Evolutionary conservation across 2,797 vertebrate genomes (phyloP), one percentile per base, ranked within the genome.

Genomic region (Paramormyrops hopkinsi): DNA sequence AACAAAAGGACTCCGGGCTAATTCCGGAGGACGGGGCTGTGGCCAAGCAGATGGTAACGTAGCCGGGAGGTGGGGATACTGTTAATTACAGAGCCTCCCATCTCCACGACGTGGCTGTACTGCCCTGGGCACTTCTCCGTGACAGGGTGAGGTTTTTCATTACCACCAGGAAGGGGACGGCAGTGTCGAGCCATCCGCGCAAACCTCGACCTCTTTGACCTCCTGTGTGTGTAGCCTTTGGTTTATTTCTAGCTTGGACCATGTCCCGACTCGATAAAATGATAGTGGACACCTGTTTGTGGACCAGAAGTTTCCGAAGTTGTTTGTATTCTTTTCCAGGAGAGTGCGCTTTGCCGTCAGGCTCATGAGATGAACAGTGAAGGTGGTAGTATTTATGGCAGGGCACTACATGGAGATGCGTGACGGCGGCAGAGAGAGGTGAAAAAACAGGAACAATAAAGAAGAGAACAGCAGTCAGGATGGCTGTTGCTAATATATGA

Each of bases 71-170:
- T 51, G 29, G 37, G 88, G 3, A 22, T 17, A 3, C 65, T 9
- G 87, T 48, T 88, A 76, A 88, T 79, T 53, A 50, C 46, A 51
- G 44, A 50, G 88, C 25, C 65, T 53, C 48, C 51, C 86, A 37
- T 29, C 84, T 54, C 29, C 25, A 51, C 12, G 0, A 51, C 51
- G 2, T 4, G 4, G 59, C 62, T 51, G 22, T 22, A 7, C 22
- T 37, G 62, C 73, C 37, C 33, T 3, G 37, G 73, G 37, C 73
- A 9, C 73, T 79, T 79, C 73, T 41, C 73, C 17, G 5, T 79
- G 7, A 79, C 37, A 79, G 14, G 11, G 37, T 19, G 37, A 44
- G 37, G 73, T 79, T 79, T 79, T 79, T 79, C 73, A 79, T 79
- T 79, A 79, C 73, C 41, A 46, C 33, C 73, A 79, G 14, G 73